Conservation (phyloP, 2,113 vertebrate genomes). For the Entosphenus tridentatus region DNA sequence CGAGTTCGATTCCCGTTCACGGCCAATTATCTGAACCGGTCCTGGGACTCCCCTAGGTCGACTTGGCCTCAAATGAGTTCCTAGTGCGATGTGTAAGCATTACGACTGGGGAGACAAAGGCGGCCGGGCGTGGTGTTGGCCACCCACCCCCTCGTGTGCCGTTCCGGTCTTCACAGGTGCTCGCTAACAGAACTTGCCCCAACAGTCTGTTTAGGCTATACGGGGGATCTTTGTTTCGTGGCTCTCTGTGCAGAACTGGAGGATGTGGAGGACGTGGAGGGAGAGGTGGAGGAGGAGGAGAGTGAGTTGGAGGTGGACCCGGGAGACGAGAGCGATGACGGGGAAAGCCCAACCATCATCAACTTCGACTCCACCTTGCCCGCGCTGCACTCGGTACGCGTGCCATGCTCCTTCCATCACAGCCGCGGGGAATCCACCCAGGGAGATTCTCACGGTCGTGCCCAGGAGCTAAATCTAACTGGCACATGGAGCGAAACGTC, state of each 20-base stretch:
- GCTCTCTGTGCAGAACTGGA: slow-evolving; percentile 33
- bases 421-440: not conserved
- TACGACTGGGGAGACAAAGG: no score
- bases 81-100: no score
- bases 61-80: no score
- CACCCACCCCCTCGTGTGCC: no score
- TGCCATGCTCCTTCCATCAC: not conserved
- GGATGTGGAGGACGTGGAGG: slow-evolving; percentile 56
- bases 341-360: slow-evolving; percentile 51
- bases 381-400: slow-evolving; percentile 62
- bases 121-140: no score
- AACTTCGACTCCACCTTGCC: slow-evolving; percentile 91
- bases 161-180: no score
- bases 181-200: no score
- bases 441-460: not conserved
- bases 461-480: not conserved
- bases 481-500: not conserved
- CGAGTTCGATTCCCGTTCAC: no score
- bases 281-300: slow-evolving; percentile 76
- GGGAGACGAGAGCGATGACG: slow-evolving; percentile 40
- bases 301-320: slow-evolving; percentile 54
- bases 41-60: no score
- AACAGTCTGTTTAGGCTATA: no score
- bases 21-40: no score
- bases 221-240: slow-evolving; percentile 8